Evolutionary conservation across 2,113 vertebrate genomes (phyloP).

Genomic region (Turnix velox): DNA sequence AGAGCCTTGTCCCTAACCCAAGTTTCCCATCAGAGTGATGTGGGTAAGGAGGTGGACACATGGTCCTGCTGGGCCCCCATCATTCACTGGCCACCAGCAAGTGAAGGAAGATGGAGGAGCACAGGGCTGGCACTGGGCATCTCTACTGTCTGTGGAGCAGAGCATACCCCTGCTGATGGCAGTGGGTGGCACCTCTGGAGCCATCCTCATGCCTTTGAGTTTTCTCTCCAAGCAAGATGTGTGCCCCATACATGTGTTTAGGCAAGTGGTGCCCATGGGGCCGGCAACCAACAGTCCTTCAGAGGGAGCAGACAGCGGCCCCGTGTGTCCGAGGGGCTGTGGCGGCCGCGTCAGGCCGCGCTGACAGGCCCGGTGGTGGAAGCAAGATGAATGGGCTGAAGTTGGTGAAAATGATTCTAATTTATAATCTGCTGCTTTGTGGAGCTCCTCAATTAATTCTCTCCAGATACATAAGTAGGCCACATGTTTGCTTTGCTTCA

Average conservation of each 20-base stretch:
- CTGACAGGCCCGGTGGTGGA: slow-evolving; percentile 71
- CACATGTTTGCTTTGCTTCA: slow-evolving; percentile 77
- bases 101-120: neutral
- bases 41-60: neutral
- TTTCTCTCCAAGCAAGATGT: neutral
- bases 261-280: neutral
- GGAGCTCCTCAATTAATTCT: slow-evolving; percentile 78
- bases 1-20: neutral
- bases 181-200: neutral
- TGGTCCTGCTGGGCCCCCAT: neutral
- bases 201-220: neutral
- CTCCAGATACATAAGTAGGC: slow-evolving; percentile 78
- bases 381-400: slow-evolving; percentile 75
- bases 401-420: slow-evolving; percentile 76
- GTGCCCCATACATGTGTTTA: neutral
- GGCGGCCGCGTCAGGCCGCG: neutral
- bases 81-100: neutral
- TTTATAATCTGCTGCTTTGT: slow-evolving; percentile 79
- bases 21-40: neutral
- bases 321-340: neutral
- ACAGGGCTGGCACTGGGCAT: neutral
- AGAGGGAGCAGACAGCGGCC: neutral
- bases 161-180: neutral
- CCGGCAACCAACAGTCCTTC: neutral
- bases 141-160: neutral